phyloP scores from a whole-genome alignment of 2,797 vertebrate genomes.

The Falco rusticolus region DNA sequence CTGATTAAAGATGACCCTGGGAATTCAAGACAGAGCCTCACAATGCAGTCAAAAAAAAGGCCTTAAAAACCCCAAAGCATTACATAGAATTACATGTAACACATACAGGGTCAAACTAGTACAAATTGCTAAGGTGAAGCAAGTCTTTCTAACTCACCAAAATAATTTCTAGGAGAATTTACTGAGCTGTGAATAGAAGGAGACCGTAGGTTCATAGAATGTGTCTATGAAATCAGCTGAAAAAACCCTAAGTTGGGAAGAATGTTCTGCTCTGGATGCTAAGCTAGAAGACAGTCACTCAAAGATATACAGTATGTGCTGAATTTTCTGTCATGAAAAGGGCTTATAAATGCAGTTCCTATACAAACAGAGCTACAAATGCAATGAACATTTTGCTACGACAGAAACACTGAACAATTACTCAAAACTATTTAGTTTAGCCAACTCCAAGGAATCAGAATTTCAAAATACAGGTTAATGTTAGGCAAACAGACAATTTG shows the following conservation, averaged over 20 bases:
- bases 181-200: not conserved
- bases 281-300: not conserved
- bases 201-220: not conserved
- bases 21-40: not conserved
- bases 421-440: not conserved
- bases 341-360: not conserved
- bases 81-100: not conserved
- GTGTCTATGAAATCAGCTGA: not conserved
- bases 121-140: not conserved
- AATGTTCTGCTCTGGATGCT: not conserved
- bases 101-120: not conserved
- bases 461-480: not conserved
- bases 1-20: not conserved
- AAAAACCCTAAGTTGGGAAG: not conserved
- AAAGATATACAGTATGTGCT: not conserved
- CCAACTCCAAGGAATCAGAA: not conserved
- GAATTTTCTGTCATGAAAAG: not conserved
- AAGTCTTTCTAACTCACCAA: not conserved
- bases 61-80: not conserved
- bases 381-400: not conserved
- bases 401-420: not conserved
- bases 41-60: not conserved
- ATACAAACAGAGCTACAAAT: not conserved
- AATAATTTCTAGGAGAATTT: constrained; percentile 23
- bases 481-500: not conserved